Base-by-base conservation (phyloP, 35 echinoderm and acorn worm genomes). In the Chiridota heheva region DNA sequence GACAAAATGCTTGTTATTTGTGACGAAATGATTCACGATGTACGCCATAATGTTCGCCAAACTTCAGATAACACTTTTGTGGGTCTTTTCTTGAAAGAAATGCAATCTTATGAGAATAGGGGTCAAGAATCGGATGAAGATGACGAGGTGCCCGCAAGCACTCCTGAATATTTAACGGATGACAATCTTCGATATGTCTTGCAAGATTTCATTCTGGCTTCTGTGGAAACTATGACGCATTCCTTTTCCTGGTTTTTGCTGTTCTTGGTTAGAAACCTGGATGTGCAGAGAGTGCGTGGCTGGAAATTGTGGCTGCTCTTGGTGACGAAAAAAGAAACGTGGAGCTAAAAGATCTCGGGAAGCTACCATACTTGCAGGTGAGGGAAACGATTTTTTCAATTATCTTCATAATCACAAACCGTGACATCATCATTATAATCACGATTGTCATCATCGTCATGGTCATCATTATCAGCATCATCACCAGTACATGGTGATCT, bases 121-220 rank as follows among this genome's bases (percentile, higher is more conserved):
- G n/a, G n/a, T n/a, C n/a, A n/a, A n/a, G 73, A 77, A 38, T 58
- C 60, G 73, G 73, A 77, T 13, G 60, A 77, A 25, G 55, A 77
- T 39, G 25, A 42, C 7, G 73, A 77, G 13, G 36, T 58, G 16
- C 49, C 73, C 1, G 55, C 47, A 15, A 8, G 15, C 12, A 39
- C 47, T 7, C 73, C 73, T 17, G 48, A 12, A 18, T 77, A 36
- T 38, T 38, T 77, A 5, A 77, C 55, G 30, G 73, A 77, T 10
- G 73, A 77, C 29, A 77, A 77, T 32, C 43, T 77, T 17, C 45
- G 26, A 58, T 56, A 58, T 18, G 73, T 77, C n/a, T 39, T 77
- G 20, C 73, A 77, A 26, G 73, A 77, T 59, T 36, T 77, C 30
- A 40, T 77, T n/a, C 15, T 77, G 4, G 73, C 48, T 2, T 46